Evolutionary conservation across 1,140 invertebrate species (phyloP).

Genomic region (Oncopodura yosiiana): DNA sequence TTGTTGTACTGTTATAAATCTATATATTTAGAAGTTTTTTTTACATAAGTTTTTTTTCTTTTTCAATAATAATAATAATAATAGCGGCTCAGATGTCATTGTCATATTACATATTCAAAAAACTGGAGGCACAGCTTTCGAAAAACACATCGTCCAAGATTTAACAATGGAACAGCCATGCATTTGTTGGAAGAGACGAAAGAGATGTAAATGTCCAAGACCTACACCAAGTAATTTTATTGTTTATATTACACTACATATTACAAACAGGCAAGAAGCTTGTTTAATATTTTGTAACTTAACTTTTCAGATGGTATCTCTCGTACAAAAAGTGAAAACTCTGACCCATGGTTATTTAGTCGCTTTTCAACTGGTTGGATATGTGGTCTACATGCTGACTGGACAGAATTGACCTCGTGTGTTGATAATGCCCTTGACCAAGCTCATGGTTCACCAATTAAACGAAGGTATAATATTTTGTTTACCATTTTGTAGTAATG

Average conservation of each 20-base stretch:
- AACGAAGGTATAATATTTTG: slow-evolving; percentile 48
- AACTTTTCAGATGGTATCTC: neutral
- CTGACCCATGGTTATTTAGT: slow-evolving; percentile 92
- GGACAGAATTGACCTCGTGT: slow-evolving; percentile 87
- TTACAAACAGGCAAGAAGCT: neutral
- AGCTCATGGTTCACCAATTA: slow-evolving; percentile 66
- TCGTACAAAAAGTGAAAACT: slow-evolving; percentile 15
- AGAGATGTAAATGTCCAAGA: slow-evolving; percentile 84
- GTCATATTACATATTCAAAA: slow-evolving; percentile 99
- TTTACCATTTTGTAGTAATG: neutral
- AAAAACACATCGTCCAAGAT: slow-evolving; percentile 85
- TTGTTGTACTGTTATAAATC: too few relatives aligned
- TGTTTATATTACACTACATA: neutral
- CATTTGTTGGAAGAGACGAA: slow-evolving; percentile 70
- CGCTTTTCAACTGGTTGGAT: slow-evolving; percentile 98
- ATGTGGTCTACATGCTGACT: slow-evolving; percentile 96
- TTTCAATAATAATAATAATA: too few relatives aligned
- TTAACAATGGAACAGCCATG: slow-evolving; percentile 78
- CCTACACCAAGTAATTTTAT: slow-evolving; percentile 41
- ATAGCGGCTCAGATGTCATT: slow-evolving; percentile 70
- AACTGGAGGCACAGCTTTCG: slow-evolving; percentile 87
- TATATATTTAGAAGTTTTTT: too few relatives aligned
- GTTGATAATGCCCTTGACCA: slow-evolving; percentile 77
- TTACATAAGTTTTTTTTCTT: too few relatives aligned
- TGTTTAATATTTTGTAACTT: neutral